A percentile compares a stretch with the other conserved stretches of the same genome.
These are phyloP conservation scores for Syrrhaptes paradoxus DNA, from an alignment of 2,113 vertebrate species.

Conservation along the genomic window DNA sequence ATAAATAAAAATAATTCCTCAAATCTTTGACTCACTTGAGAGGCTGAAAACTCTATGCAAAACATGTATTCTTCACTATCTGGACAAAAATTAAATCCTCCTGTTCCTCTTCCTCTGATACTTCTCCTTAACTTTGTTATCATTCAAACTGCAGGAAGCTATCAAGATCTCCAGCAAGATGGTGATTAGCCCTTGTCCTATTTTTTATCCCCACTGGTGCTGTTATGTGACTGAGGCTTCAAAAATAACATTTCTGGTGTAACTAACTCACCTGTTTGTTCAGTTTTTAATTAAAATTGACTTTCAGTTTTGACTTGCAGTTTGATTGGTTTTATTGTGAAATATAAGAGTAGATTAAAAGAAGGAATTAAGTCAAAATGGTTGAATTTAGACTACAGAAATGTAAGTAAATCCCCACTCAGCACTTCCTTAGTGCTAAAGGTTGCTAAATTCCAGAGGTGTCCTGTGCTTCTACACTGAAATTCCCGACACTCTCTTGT, in stretches of 20 bases:
- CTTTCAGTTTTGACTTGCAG: neutral
- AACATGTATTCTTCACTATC: neutral
- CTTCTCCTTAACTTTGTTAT: neutral
- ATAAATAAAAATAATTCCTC: neutral
- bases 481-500: no score
- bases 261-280: neutral
- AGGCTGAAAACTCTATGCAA: neutral
- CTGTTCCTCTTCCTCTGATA: neutral
- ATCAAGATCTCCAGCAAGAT: neutral
- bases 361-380: neutral
- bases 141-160: fast-evolving
- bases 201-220: neutral
- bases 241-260: neutral
- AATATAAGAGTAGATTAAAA: neutral
- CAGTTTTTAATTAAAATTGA: neutral
- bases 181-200: no score
- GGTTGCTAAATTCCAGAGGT: neutral
- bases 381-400: neutral
- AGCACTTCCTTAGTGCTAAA: neutral
- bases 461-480: neutral
- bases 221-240: neutral
- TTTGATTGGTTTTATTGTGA: neutral
- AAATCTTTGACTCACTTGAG: neutral
- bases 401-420: neutral
- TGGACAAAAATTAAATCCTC: neutral